Percentiles rank a stretch among this genome's conserved stretches.
Evolutionary conservation across 2,797 vertebrate species (phyloP).

Genomic region (Cirrhinus molitorella): DNA sequence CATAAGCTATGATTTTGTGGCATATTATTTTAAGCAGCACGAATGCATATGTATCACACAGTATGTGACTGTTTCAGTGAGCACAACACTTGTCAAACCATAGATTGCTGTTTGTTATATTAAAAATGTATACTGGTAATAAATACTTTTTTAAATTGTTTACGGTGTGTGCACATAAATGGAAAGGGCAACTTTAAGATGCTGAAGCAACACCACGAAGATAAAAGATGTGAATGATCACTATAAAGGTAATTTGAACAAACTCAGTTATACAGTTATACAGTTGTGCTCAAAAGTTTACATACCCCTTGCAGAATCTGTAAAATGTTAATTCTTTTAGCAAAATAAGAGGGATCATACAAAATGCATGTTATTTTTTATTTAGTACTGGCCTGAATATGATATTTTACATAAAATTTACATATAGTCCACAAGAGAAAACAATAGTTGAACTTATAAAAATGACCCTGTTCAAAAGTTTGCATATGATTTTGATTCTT

Average conservation of each 20-base stretch:
- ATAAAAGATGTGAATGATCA: neutral
- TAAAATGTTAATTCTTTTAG: too few species aligned
- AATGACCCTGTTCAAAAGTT: too few species aligned
- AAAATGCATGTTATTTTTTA: too few species aligned
- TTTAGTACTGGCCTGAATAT: too few species aligned
- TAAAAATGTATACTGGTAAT: constrained; percentile 26
- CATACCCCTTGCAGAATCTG: too few species aligned
- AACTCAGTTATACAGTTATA: too few species aligned
- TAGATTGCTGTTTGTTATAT: constrained; percentile 16
- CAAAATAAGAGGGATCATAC: too few species aligned
- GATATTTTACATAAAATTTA: too few species aligned
- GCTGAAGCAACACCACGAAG: neutral
- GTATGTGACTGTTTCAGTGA: neutral
- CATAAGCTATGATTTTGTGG: constrained; percentile 3
- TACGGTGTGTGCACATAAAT: neutral
- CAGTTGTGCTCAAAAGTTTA: too few species aligned
- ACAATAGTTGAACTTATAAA: too few species aligned
- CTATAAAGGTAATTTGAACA: neutral
- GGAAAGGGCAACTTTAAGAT: neutral
- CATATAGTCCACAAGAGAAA: too few species aligned
- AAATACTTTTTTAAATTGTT: constrained; percentile 13
- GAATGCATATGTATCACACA: constrained; percentile 10
- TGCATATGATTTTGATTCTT: too few species aligned
- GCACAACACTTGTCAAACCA: constrained; percentile 5
- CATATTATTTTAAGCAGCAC: constrained; percentile 6